Percentiles rank a stretch among this genome's conserved stretches.
Evolutionary conservation across 1,140 invertebrate genomes (phyloP).

Genomic region (Drosophila arawakana): DNA sequence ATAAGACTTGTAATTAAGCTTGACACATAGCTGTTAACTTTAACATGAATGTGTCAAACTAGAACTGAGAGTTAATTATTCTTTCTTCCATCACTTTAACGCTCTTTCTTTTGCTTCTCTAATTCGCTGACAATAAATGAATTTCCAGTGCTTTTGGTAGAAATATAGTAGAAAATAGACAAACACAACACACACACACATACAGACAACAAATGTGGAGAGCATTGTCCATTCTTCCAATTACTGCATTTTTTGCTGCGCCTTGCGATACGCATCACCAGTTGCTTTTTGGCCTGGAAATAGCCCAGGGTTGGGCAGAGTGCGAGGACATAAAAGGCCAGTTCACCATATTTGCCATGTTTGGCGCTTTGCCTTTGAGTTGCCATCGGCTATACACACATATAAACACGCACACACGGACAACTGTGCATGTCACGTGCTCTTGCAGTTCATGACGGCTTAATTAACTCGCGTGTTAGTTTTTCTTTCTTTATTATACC

Average conservation of each 20-base stretch:
- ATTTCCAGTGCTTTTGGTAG: constrained; percentile 30
- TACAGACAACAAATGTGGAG: neutral
- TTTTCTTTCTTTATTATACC: constrained; percentile 24
- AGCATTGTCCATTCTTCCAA: neutral
- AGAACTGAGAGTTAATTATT: neutral
- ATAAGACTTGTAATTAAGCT: neutral
- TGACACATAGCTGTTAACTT: neutral
- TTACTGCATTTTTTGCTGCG: constrained; percentile 41
- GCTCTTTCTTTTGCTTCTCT: neutral
- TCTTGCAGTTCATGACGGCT: constrained; percentile 68
- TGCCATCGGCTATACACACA: constrained; percentile 35
- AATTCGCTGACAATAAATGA: constrained; percentile 27
- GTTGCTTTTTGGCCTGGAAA: constrained; percentile 52
- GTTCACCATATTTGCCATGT: constrained; percentile 43
- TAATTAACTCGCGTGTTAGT: constrained; percentile 63
- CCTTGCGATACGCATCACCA: constrained; percentile 59
- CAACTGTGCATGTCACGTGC: constrained; percentile 55
- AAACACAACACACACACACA: constrained; percentile 8
- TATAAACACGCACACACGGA: constrained; percentile 5
- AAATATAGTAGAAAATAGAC: constrained; percentile 5
- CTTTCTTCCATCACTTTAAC: neutral
- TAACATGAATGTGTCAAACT: neutral
- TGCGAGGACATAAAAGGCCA: constrained; percentile 45
- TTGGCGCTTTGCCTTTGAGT: constrained; percentile 61
- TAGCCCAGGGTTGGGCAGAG: neutral